These are phyloP conservation scores for Myiagra hebetior DNA, from an alignment of 2,113 vertebrate species.

Conservation along the genomic window DNA sequence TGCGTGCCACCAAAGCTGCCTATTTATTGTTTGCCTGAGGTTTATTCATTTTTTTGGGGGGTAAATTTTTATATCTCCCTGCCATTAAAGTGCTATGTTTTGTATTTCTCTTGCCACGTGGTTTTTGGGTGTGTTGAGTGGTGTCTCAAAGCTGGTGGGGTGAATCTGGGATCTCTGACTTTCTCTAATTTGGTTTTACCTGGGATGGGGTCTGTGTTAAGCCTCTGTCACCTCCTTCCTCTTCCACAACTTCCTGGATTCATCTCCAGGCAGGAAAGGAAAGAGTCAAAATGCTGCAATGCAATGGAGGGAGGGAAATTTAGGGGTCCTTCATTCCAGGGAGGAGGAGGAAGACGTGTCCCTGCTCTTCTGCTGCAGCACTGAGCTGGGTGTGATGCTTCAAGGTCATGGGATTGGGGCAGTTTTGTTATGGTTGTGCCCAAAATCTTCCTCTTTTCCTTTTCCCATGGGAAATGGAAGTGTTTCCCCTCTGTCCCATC, in stretches of 20 bases:
- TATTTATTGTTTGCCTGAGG: conserved; percentile 71
- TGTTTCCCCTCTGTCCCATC: accelerated
- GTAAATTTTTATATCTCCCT: neutral
- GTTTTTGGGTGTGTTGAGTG: neutral
- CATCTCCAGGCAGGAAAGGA: neutral
- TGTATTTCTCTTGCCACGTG: neutral
- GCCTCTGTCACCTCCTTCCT: neutral
- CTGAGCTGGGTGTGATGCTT: neutral
- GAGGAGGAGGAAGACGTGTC: neutral
- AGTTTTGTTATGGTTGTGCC: neutral
- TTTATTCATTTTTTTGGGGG: neutral
- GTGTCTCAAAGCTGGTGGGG: neutral
- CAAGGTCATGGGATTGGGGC: neutral
- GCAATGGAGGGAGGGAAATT: neutral
- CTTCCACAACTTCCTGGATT: neutral
- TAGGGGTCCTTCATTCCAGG: neutral
- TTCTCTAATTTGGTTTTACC: neutral
- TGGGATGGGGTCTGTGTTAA: neutral
- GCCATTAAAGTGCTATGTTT: conserved; percentile 68
- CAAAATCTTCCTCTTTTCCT: neutral
- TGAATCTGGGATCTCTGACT: neutral
- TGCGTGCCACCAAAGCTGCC: neutral
- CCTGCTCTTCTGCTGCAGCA: neutral
- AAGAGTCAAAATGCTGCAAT: neutral
- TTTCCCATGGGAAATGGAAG: neutral